Conservation (phyloP, 2,113 vertebrate species). For the Oreochromis aureus region DNA sequence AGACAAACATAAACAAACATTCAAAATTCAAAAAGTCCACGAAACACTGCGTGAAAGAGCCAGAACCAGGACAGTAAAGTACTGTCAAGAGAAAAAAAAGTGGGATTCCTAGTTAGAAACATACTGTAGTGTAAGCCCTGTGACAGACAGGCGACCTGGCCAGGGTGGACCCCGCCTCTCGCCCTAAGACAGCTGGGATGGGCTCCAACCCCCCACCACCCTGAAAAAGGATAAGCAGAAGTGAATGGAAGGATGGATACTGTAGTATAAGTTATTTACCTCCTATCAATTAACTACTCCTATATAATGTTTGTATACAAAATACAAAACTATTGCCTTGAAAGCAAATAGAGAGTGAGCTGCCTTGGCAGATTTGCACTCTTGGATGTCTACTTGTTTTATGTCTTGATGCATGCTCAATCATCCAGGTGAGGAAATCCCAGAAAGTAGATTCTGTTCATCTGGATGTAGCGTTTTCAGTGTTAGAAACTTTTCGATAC, state of each 20-base stretch:
- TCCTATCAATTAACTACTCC: neutral
- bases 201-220: neutral
- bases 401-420: neutral
- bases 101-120: neutral
- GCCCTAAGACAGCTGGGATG: neutral
- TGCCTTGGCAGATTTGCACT: neutral
- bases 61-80: neutral
- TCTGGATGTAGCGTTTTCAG: neutral
- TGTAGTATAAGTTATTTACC: neutral
- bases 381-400: neutral
- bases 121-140: neutral
- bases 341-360: neutral
- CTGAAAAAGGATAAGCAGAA: neutral
- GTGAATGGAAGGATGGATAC: neutral
- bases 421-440: neutral
- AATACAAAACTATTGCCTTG: neutral
- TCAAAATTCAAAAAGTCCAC: neutral
- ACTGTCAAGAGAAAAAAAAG: neutral
- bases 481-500: neutral
- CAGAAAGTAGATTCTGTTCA: neutral
- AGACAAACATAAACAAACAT: neutral
- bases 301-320: neutral
- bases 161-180: neutral
- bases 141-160: neutral
- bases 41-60: neutral